Evolutionary conservation across 2,888 invertebrate genomes (phyloP), one percentile per base, ranked within the genome.

Genomic region (Drosophila crucigera): DNA sequence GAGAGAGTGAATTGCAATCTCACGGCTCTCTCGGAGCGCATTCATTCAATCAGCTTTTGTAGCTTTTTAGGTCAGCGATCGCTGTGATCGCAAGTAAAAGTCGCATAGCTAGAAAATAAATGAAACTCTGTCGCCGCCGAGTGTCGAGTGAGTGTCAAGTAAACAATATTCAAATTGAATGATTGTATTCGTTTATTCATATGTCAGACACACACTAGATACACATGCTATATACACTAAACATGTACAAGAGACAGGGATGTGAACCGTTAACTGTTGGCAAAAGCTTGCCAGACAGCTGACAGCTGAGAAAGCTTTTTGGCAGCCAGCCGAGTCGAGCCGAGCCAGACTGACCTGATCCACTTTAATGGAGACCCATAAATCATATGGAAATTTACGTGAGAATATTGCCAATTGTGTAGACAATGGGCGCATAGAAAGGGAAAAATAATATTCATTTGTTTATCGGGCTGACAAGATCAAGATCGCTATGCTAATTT

Each of bases 351-450:
- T 74, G 85, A 88, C 88, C 85, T 85, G 89, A 79, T 85, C 85
- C 65, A 85, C 89, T 88, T 85, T 67, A 78, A 67, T 49, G 54
- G 50, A 76, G 56, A 76, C 78, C 69, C 79, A 85, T 85, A 85
- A 85, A 88, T 85, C 88, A 85, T 88, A 83, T 82, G 85, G 76
- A 87, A 80, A 85, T 88, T 79, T 85, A 85, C 82, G 83, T 85
- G 84, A 79, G 88, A 85, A 84, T 75, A 64, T 76, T 80, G 62
- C 73, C 69, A 82, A 71, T 41, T 66, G 73, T 25, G 30, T 19
- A 61, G 22, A 68, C 63, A 74, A 72, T 66, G 73, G 63, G 80
- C 33, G 49, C 76, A 73, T 63, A 63, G 87, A 84, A 84, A 84
- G 83, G 86, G 81, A 86, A 85, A 85, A 68, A 73, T 55, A n/a